phyloP scores from a whole-genome alignment of 2,797 vertebrate species.

The Cuculus canorus region DNA sequence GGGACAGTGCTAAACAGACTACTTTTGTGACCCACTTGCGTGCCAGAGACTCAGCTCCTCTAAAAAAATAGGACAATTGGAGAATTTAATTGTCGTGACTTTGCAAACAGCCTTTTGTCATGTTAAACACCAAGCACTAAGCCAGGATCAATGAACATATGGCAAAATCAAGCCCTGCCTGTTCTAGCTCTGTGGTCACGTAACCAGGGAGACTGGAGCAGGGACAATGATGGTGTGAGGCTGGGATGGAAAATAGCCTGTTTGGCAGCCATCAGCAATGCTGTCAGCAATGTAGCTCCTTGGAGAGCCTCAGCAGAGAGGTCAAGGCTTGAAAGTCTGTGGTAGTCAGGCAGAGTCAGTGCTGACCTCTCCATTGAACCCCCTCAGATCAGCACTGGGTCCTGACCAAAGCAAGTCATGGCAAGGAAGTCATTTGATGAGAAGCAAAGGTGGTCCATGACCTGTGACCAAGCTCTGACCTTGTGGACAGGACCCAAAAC shows the following conservation, averaged over 20 bases:
- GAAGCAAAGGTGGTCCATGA: background rate
- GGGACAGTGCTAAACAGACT: background rate
- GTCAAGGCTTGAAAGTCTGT: background rate
- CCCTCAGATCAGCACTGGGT: background rate
- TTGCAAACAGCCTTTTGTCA: background rate
- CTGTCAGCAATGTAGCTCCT: background rate
- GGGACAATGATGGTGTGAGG: background rate
- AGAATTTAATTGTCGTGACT: background rate
- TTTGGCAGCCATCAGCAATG: background rate
- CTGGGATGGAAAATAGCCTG: background rate
- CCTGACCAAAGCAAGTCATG: background rate
- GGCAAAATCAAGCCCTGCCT: background rate
- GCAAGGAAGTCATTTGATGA: background rate
- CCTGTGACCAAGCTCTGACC: background rate
- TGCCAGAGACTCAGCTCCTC: background rate
- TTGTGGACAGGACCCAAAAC: background rate
- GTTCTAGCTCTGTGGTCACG: background rate
- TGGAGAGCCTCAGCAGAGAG: background rate
- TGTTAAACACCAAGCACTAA: background rate
- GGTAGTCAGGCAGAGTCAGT: background rate
- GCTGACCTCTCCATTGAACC: background rate
- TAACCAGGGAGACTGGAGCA: background rate
- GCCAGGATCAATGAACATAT: background rate
- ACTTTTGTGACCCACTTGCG: background rate
- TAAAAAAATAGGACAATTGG: background rate